phyloP scores from a whole-genome alignment of 2,113 vertebrate genomes.

The Dunckerocampus dactyliophorus region DNA sequence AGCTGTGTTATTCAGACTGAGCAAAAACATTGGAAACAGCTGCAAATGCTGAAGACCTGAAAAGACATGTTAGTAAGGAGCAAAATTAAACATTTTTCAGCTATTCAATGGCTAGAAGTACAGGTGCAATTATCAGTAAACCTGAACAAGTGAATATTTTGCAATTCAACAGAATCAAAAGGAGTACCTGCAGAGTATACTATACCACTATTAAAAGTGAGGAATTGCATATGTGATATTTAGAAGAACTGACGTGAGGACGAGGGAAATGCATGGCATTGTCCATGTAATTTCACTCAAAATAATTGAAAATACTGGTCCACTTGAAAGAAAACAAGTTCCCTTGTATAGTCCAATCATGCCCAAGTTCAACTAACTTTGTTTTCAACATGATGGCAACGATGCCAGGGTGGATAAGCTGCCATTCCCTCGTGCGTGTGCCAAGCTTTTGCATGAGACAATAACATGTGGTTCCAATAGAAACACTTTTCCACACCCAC shows the following conservation, averaged over 20 bases:
- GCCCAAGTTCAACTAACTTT: slow-evolving; percentile 33
- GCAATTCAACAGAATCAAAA: too few species aligned
- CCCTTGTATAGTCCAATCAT: slow-evolving; percentile 32
- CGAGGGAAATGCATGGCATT: slow-evolving; percentile 30
- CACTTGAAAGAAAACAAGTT: slow-evolving; percentile 20
- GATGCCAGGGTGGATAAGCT: slow-evolving; percentile 50
- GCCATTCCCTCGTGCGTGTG: slow-evolving; percentile 56
- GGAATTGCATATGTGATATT: too few species aligned
- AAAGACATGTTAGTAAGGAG: too few species aligned
- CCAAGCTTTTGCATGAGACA: slow-evolving; percentile 54
- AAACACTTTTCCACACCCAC: slow-evolving; percentile 74
- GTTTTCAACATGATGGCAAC: slow-evolving; percentile 46
- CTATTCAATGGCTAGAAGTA: too few species aligned
- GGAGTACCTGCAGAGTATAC: too few species aligned
- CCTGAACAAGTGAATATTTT: too few species aligned
- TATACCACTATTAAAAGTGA: too few species aligned
- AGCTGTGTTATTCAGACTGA: slow-evolving; percentile 17
- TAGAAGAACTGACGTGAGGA: too few species aligned
- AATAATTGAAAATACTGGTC: slow-evolving; percentile 41
- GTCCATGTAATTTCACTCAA: slow-evolving; percentile 37
- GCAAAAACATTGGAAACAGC: slow-evolving; percentile 10
- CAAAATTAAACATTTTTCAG: too few species aligned
- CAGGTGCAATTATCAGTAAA: too few species aligned
- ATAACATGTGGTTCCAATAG: slow-evolving; percentile 77
- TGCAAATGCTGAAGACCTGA: neutral